A percentile compares a stretch with the other conserved stretches of the same genome.
These are phyloP conservation scores for Saccostrea echinata DNA, from an alignment of 1,140 invertebrate genomes.

Conservation along the genomic window DNA sequence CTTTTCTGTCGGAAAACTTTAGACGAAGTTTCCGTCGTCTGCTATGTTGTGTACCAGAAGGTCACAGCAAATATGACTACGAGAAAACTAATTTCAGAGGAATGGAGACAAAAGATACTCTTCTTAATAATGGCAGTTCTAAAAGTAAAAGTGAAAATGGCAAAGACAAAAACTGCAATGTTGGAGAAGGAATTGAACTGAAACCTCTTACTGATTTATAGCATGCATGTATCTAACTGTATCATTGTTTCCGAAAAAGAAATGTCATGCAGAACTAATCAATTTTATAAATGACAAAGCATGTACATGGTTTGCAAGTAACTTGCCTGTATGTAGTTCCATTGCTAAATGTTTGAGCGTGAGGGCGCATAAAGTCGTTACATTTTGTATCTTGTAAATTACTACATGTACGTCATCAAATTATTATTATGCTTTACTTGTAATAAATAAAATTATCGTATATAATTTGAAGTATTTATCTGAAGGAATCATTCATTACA, in stretches of 20 bases:
- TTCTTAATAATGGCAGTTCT: conserved; percentile 51
- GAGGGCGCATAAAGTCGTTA: background rate
- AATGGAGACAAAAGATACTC: conserved; percentile 54
- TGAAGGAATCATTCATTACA: background rate
- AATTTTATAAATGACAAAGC: background rate
- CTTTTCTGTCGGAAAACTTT: conserved; percentile 93
- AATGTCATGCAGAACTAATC: background rate
- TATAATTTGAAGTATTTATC: background rate
- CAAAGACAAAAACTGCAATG: conserved; percentile 59
- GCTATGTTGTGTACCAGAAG: conserved; percentile 68
- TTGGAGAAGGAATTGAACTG: conserved; percentile 47
- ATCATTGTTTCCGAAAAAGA: conserved; percentile 1
- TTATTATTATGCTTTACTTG: conserved; percentile 20
- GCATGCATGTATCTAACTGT: background rate
- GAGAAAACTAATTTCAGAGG: conserved; percentile 71
- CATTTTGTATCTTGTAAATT: conserved; percentile 15
- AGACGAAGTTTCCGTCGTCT: conserved; percentile 90
- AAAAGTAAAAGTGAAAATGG: background rate
- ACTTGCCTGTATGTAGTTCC: background rate
- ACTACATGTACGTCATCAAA: background rate
- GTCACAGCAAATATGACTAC: conserved; percentile 69
- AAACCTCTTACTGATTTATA: conserved; percentile 33
- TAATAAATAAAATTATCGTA: conserved; percentile 12
- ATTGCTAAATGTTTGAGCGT: background rate
- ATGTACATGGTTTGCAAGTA: background rate